Evolutionary conservation across 1,140 invertebrate species (phyloP), one percentile per base, ranked within the genome.

Genomic region (Sycobia sp.): DNA sequence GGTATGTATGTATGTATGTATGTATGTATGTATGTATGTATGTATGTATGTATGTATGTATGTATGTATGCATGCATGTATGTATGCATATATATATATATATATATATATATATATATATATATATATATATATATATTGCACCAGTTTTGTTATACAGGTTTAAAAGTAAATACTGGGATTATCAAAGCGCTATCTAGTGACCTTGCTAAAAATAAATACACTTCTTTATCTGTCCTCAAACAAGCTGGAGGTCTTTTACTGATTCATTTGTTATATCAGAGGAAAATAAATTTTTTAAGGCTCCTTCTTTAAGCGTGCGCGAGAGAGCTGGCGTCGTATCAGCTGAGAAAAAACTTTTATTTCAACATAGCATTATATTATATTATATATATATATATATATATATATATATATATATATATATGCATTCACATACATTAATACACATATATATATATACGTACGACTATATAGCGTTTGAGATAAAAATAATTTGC

Each of bases 181-280:
- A 57, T 57, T 63, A 56, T 63, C 62, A 51, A 43, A 57, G 54
- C 29, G 62, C 62, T 63, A 63, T 63, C 62, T 51, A 25, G 54
- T 57, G 62, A 63, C 62, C 62, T 63, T 63, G 53, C 62, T 63
- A 57, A 63, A 63, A 63, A 57, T 63, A 63, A 63, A 63, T 57
- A 63, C 43, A 56, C 44, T 22, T 62, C 44, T 55, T 63, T 63
- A 63, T 63, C 62, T 63, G 62, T 53, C 62, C 60, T 47, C 60
- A 49, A 55, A 49, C 51, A 41, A 34, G 34, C 51, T 56, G 60
- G 60, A 62, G 60, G 60, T 62, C 51, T 62, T n/a, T 43, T 59
- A 49, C 60, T 54, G 59, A 53, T 62, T 62, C 50, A 62, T 62
- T 62, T 54, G 39, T 62, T 62, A 62, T 62, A 62, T 62, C 41